Base-by-base conservation (phyloP, 1,140 invertebrate genomes). In the Cotesia typhae region DNA sequence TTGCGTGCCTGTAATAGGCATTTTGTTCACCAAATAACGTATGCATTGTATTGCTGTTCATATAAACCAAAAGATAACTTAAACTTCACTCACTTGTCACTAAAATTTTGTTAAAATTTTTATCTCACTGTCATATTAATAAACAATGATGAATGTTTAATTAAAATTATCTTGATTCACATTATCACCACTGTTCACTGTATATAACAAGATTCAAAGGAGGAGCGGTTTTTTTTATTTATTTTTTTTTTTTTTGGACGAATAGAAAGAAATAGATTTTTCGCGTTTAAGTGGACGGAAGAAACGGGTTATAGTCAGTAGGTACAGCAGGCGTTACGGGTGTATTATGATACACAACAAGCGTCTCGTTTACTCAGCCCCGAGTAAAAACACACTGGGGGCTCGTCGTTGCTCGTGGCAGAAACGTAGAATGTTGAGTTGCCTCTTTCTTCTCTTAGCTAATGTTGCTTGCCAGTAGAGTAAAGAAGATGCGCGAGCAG, bases 1-100 rank as follows among this genome's bases (percentile, higher is more conserved):
- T 77, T 20, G 86, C 83, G 76, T 89, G 88, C 69, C 90, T 83
- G 75, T 91, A 90, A 68, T 90, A 91, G 6, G 93, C 92, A 80
- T 93, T 94, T 84, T 95, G 94, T 86, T 95, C 94, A 72, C 93
- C 91, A 84, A 96, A 96, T 73, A 96, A 88, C 63, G 94, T 94
- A 83, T 96, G 94, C 95, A 96, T 96, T 53, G 80, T 53, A 9
- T n/a, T 41, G 5, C 36, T 37, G n/a, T 12, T 10, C 37, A 38
- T 10, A 37, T 28, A n/a, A 5, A 37, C 12, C 4, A 3, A 28
- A 37, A 2, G 14, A 37, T 38, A 12, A 63, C 14, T 63, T 38
- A 37, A 63, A 38, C 10, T 37, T 12, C 10, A 63, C 36, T 61
- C 10, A 10, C n/a, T 61, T 28, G 35, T 7, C 28, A 47, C 41